Conservation (phyloP, 2,113 vertebrate genomes). For the Alouatta palliata region DNA sequence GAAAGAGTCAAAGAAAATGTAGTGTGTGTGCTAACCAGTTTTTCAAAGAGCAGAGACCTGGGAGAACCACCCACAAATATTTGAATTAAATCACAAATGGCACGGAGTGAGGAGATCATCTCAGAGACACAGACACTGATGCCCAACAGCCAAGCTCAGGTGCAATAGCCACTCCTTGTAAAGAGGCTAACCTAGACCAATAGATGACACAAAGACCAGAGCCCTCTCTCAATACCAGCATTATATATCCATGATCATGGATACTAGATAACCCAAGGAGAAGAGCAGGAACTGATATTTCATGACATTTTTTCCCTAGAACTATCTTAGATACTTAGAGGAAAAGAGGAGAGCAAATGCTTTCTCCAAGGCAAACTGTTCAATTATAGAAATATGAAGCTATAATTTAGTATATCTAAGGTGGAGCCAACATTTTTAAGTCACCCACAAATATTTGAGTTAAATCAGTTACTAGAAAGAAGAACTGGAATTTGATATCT, state of each 20-base stretch:
- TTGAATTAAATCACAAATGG: background rate
- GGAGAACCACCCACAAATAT: background rate
- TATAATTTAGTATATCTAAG: background rate
- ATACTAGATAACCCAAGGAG: background rate
- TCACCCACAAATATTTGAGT: background rate
- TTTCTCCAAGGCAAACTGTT: background rate
- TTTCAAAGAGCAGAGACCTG: background rate
- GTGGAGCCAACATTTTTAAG: background rate
- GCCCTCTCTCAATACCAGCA: background rate
- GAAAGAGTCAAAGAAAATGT: background rate
- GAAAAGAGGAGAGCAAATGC: background rate
- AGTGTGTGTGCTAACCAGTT: fast-evolving
- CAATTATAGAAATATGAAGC: background rate
- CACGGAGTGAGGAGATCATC: background rate
- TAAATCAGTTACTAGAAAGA: background rate
- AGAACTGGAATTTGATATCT: background rate
- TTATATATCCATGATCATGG: too few relatives aligned
- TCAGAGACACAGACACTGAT: background rate
- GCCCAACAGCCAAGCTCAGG: background rate
- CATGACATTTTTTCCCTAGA: background rate
- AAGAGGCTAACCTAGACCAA: background rate
- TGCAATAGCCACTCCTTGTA: background rate
- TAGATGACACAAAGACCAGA: background rate
- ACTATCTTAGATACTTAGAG: background rate
- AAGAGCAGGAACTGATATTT: background rate